phyloP scores from a whole-genome alignment of 2,888 invertebrate genomes.

The Philopedon plagiatum region DNA sequence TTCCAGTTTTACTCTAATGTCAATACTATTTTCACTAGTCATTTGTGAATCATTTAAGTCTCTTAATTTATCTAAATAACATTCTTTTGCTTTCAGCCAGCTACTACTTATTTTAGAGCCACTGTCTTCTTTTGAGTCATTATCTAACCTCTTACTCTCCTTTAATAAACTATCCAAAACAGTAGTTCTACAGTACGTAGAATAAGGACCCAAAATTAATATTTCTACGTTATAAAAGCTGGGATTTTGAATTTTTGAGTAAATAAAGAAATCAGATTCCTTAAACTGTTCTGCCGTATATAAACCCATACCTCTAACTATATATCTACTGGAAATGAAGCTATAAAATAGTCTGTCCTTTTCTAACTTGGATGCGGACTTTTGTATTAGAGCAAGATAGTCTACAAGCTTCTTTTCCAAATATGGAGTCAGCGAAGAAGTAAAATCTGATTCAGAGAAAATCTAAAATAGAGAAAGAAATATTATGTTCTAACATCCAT shows the following conservation, averaged over 20 bases:
- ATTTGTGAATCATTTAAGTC: slow-evolving; percentile 38
- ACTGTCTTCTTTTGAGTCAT: not conserved
- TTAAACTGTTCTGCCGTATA: slow-evolving; percentile 73
- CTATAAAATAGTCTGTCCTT: slow-evolving; percentile 50
- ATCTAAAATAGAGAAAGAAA: slow-evolving; percentile 68
- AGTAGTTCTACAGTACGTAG: slow-evolving; percentile 58
- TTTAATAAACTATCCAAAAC: slow-evolving; percentile 18
- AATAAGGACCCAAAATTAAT: slow-evolving; percentile 64
- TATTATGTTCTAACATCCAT: not conserved
- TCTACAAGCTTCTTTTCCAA: slow-evolving; percentile 28
- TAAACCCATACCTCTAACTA: slow-evolving; percentile 75
- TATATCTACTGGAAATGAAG: slow-evolving; percentile 69
- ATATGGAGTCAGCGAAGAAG: slow-evolving; percentile 56
- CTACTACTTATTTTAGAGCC: not conserved
- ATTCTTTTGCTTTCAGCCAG: slow-evolving; percentile 3
- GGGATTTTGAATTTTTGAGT: slow-evolving; percentile 60
- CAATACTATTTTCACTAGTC: slow-evolving; percentile 65
- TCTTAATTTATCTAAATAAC: slow-evolving; percentile 17
- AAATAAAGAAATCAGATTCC: slow-evolving; percentile 74
- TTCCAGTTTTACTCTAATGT: slow-evolving; percentile 70
- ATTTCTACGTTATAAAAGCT: slow-evolving; percentile 59
- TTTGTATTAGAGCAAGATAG: slow-evolving; percentile 10
- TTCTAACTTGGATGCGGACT: slow-evolving; percentile 54
- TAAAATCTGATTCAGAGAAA: slow-evolving; percentile 73
- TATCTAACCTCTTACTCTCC: not conserved